A percentile compares a stretch with the other conserved stretches of the same genome.
phyloP scores from a whole-genome alignment of 2,113 vertebrate species.

The Chascanopsetta lugubris region DNA sequence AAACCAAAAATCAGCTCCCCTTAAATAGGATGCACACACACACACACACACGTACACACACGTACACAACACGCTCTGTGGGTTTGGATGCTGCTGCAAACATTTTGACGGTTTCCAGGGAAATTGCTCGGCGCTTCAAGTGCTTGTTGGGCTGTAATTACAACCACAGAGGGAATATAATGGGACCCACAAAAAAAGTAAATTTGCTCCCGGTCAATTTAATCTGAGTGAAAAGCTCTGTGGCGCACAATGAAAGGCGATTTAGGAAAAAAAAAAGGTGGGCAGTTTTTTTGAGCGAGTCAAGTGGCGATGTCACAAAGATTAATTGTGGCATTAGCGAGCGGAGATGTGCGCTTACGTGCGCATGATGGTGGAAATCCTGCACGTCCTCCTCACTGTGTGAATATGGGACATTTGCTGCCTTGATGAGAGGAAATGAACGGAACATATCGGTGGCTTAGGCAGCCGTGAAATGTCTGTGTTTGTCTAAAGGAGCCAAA shows the following conservation, averaged over 20 bases:
- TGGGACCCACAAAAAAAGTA: conserved; percentile 10
- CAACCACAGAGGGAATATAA: neutral
- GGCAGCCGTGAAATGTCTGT: neutral
- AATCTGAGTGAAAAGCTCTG: conserved; percentile 9
- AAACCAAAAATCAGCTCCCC: neutral
- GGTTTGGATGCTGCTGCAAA: conserved; percentile 17
- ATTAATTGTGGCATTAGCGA: conserved; percentile 17
- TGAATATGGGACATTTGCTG: neutral
- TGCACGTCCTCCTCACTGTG: conserved; percentile 2
- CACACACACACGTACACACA: too few relatives aligned
- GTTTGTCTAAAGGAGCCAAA: neutral
- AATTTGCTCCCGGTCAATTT: conserved; percentile 7
- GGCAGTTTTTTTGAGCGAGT: neutral
- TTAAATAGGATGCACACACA: neutral
- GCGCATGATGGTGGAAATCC: neutral
- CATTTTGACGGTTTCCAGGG: neutral
- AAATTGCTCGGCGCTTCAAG: neutral
- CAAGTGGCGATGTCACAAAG: conserved; percentile 6
- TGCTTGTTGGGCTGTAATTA: conserved; percentile 20
- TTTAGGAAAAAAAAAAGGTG: conserved; percentile 18
- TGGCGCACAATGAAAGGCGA: neutral
- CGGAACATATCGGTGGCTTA: too few relatives aligned
- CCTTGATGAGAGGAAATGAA: neutral
- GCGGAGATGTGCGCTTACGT: conserved; percentile 1
- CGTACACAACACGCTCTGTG: neutral